These are phyloP conservation scores for Sciurus niger DNA, from an alignment of 2,113 vertebrate genomes.

Conservation along the genomic window DNA sequence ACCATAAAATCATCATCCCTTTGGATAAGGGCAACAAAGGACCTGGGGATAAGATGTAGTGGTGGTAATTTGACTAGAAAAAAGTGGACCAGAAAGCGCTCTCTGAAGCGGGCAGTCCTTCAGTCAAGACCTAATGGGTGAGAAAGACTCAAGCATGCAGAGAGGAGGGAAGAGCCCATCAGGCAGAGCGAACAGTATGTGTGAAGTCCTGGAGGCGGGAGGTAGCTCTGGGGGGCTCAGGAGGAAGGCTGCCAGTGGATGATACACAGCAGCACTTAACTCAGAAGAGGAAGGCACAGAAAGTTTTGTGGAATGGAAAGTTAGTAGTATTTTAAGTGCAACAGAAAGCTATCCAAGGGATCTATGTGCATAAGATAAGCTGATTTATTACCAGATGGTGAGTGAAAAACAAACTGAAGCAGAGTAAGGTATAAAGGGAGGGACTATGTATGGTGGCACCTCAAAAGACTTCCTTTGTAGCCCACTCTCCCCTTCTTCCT, in stretches of 20 bases:
- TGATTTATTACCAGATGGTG: background rate
- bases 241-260: too few species aligned
- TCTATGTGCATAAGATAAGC: background rate
- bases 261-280: fast-evolving
- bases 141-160: background rate
- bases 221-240: background rate
- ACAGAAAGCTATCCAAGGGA: background rate
- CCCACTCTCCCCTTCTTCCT: background rate
- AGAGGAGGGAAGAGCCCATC: too few species aligned
- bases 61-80: background rate
- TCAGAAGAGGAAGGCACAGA: background rate
- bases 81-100: background rate
- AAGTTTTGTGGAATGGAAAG: background rate
- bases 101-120: background rate
- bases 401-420: background rate
- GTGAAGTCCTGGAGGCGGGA: background rate
- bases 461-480: background rate
- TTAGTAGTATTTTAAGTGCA: background rate
- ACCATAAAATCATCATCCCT: background rate
- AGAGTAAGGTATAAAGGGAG: background rate
- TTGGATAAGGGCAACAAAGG: background rate
- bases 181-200: background rate
- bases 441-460: background rate
- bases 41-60: background rate
- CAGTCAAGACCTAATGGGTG: background rate